Evolutionary conservation across 2,113 vertebrate species (phyloP).

Genomic region (Spea multiplicata): DNA sequence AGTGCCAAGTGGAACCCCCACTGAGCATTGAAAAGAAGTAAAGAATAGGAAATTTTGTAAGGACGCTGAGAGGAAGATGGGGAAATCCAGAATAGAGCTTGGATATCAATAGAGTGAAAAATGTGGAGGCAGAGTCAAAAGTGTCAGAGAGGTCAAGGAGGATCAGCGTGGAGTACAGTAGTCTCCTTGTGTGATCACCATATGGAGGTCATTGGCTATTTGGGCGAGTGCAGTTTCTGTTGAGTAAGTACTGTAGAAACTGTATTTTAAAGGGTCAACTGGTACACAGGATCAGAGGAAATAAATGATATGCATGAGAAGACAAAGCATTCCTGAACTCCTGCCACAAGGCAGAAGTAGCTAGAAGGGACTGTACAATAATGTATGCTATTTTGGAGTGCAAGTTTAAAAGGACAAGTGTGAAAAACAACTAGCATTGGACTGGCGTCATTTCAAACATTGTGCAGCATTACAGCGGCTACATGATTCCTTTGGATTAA

Average conservation of each 20-base stretch:
- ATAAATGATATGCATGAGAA: not conserved
- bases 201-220: not conserved
- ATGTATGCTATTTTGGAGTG: not conserved
- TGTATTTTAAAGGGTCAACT: constrained; percentile 1
- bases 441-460: too few relatives aligned
- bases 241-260: not conserved
- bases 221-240: not conserved
- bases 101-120: not conserved
- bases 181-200: not conserved
- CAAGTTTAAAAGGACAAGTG: not conserved
- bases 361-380: not conserved
- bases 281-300: not conserved
- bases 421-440: too few relatives aligned
- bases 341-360: not conserved
- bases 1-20: not conserved
- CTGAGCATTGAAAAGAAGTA: not conserved
- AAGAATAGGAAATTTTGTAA: not conserved
- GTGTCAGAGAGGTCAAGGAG: not conserved
- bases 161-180: not conserved
- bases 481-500: too few relatives aligned
- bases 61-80: not conserved
- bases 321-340: not conserved
- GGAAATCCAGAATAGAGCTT: not conserved
- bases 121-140: not conserved
- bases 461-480: too few relatives aligned